Evolutionary conservation across 2,888 invertebrate genomes (phyloP), one percentile per base, ranked within the genome.

Genomic region (Urechis unicinctus): DNA sequence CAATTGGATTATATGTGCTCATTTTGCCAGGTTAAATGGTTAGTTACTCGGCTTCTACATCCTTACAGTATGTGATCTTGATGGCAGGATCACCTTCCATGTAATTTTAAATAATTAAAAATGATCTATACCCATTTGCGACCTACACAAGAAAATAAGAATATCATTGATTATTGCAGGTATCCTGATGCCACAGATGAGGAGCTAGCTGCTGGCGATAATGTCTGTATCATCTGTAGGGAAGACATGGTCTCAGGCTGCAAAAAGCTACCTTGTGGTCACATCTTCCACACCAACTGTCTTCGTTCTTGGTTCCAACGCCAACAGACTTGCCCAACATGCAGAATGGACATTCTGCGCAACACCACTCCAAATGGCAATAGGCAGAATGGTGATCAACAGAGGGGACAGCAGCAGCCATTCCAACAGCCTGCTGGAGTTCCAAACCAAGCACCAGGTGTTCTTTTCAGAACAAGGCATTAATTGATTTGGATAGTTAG

Each of bases 281-380:
- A 99, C 79, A 97, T 99, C 71, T 98, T 99, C 83, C 98, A 99
- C 80, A 91, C 95, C 47, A 89, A 91, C 53, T 98, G 98, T 79
- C 83, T 98, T 54, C 86, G 97, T 50, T 93, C 95, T 42, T 99
- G 98, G 98, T 99, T 99, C 81, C 98, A 98, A 81, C 85, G 98
- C 6, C 98, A 99, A 78, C 98, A 99, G 81, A 98, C 98, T 3
- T 99, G 98, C 75, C 98, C 98, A 1, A 99, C 98, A 3, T 99
- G 98, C 77, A 85, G 96, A 17, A 83, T 95, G 62, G 95, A 97
- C 80, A 93, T 87, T 52, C 75, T 86, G 31, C 42, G 56, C 5
- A 36, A 50, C 24, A 55, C 70, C 67, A 46, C 61, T 70, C 48
- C 53, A 30, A n/a, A n/a, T n/a, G n/a, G n/a, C 28, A 25, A n/a